Evolutionary conservation across 1,140 invertebrate genomes (phyloP).

Genomic region (Pollicipes pollicipes): DNA sequence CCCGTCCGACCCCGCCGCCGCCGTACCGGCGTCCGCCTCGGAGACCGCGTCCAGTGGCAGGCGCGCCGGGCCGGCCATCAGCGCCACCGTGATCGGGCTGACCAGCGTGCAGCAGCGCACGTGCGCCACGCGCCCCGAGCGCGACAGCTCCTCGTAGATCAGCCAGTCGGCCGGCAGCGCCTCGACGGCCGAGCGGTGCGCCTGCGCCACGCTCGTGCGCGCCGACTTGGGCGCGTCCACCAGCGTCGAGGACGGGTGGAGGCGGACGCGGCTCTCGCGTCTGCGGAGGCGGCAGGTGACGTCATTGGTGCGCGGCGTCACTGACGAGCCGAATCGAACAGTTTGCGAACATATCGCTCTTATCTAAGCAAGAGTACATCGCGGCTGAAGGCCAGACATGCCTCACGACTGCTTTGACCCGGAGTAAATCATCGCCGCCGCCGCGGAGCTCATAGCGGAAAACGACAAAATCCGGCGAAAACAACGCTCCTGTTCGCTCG

Average conservation of each 20-base stretch:
- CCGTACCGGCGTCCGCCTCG: slow-evolving; percentile 25
- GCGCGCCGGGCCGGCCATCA: slow-evolving; percentile 53
- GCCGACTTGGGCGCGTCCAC: slow-evolving; percentile 29
- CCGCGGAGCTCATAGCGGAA: too few relatives aligned
- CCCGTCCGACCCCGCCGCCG: too few relatives aligned
- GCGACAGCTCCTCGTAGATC: slow-evolving; percentile 62
- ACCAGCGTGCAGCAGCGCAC: slow-evolving; percentile 57
- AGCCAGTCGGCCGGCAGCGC: slow-evolving; percentile 59
- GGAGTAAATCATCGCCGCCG: too few relatives aligned
- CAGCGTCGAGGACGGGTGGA: slow-evolving; percentile 55
- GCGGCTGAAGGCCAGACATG: too few relatives aligned
- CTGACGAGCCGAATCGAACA: too few relatives aligned
- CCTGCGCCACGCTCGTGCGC: slow-evolving; percentile 24
- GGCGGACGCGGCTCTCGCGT: slow-evolving; percentile 49
- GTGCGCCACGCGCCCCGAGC: slow-evolving; percentile 40
- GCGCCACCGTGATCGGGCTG: slow-evolving; percentile 54
- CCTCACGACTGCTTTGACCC: too few relatives aligned
- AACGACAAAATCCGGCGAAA: too few relatives aligned
- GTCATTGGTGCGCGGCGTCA: too few relatives aligned
- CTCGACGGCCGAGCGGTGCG: slow-evolving; percentile 27
- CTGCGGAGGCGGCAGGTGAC: slow-evolving; percentile 29
- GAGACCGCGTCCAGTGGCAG: slow-evolving; percentile 41
- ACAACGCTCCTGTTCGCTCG: too few relatives aligned
- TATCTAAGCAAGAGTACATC: too few relatives aligned
- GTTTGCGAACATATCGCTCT: too few relatives aligned